Evolutionary conservation across 2,797 vertebrate genomes (phyloP), one percentile per base, ranked within the genome.

Genomic region (Gallinago solitaria): DNA sequence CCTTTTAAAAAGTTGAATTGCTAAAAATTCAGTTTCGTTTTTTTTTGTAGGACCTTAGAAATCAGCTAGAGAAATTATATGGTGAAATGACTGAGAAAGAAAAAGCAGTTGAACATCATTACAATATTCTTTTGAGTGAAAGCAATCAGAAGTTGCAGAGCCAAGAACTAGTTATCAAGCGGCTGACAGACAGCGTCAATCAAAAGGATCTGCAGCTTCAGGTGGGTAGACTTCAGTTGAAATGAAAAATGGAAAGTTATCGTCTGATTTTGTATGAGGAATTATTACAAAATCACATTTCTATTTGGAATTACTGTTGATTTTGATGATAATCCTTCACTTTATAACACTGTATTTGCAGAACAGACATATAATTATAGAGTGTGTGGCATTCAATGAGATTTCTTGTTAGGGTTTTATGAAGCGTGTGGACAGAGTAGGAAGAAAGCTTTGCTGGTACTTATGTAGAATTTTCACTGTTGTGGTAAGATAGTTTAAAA

Each of bases 61-160:
- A 99, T 97, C 99, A 99, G 92, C 96, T 99, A 50, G 99, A 99
- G 97, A 99, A 99, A 97, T 97, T 99, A 93, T 98, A 96, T 3
- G 98, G 97, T 48, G 98, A 99, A 97, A 98, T 99, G 53, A 96
- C 96, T 47, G 99, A 99, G 77, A 98, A 97, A 82, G 98, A 99
- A 96, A 98, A 97, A 73, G 97, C 98, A 77, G 92, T 98, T 87
- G 98, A 99, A 96, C 98, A 98, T 77, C 98, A 97, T 93, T 98
- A 98, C 91, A 97, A 98, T 93, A 97, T 97, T 78, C 97, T 99
- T 90, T 97, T 99, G 96, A 98, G 98, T 69, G 98, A 99, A 97
- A 98, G 97, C 90, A 98, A 97, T 95, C 97, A 98, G 85, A 98
- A 98, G 73, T 84, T 98, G 83, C 98, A 98, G 74, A 97, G 96